These are phyloP conservation scores for Macrobrachium rosenbergii DNA, from an alignment of 1,140 invertebrate species.

Conservation along the genomic window DNA sequence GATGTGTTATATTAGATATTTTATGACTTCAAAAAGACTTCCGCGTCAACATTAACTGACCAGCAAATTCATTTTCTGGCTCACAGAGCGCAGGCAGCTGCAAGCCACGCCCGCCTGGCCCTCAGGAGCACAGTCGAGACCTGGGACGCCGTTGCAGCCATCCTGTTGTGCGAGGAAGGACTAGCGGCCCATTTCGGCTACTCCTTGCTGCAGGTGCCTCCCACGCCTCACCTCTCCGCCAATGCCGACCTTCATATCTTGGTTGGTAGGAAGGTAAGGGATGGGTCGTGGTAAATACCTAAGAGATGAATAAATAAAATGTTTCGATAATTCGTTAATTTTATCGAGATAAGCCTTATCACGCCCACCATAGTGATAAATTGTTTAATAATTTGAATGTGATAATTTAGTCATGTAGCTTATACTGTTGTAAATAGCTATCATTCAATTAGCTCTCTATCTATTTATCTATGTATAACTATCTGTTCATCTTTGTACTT, in stretches of 20 bases:
- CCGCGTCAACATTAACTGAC: too few species aligned
- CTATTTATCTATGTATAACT: too few species aligned
- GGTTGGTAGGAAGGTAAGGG: conserved; percentile 45
- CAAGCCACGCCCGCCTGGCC: conserved; percentile 57
- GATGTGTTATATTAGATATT: neutral
- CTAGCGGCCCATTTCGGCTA: conserved; percentile 56
- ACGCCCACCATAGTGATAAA: too few species aligned
- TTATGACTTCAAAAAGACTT: neutral
- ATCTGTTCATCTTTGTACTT: too few species aligned
- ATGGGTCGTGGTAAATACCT: neutral
- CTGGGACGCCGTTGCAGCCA: conserved; percentile 60
- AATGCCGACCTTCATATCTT: conserved; percentile 45
- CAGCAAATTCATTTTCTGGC: too few species aligned
- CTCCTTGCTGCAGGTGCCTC: conserved; percentile 44
- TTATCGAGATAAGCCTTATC: neutral
- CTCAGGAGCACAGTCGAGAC: conserved; percentile 43
- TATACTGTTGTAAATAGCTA: too few species aligned
- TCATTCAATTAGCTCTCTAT: too few species aligned
- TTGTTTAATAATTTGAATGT: too few species aligned
- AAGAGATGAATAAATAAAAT: neutral
- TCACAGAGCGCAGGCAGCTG: conserved; percentile 46
- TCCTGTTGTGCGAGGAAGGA: conserved; percentile 57
- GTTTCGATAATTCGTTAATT: neutral
- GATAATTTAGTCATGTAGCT: too few species aligned
- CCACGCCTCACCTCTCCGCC: conserved; percentile 32